Percentiles rank a stretch among this genome's conserved stretches.
These are phyloP conservation scores for Desmodus rotundus DNA, from an alignment of 2,113 vertebrate species.

Conservation along the genomic window DNA sequence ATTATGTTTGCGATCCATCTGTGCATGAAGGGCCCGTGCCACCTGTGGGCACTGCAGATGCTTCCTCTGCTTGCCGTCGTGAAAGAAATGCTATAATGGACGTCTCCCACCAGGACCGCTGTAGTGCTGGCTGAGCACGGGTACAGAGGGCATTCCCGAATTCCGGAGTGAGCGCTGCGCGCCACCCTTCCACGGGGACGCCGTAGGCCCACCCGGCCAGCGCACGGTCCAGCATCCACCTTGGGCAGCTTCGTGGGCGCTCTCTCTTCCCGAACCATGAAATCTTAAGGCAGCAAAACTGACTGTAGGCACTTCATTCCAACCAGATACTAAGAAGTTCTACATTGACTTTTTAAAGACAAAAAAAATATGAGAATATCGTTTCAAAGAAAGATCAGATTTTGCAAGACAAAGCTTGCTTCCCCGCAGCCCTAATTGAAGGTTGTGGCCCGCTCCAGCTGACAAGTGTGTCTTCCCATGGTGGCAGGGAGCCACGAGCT, in stretches of 20 bases:
- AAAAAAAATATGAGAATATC: not conserved
- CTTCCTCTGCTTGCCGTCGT: not conserved
- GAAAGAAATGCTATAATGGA: not conserved
- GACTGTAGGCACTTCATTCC: not conserved
- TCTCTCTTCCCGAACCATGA: not conserved
- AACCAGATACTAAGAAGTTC: not conserved
- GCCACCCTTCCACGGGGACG: not conserved
- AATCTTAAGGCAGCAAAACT: not conserved
- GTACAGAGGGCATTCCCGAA: not conserved
- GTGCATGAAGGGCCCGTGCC: no score
- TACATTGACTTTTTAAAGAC: not conserved
- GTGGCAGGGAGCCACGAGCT: no score
- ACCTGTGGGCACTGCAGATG: not conserved
- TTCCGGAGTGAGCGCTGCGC: not conserved
- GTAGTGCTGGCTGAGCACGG: not conserved
- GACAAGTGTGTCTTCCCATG: not conserved
- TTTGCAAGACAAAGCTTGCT: not conserved
- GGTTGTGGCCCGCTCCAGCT: not conserved
- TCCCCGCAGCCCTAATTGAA: not conserved
- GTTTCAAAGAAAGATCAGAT: not conserved
- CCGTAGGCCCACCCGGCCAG: fast-evolving
- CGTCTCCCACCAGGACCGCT: not conserved
- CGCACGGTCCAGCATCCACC: fast-evolving
- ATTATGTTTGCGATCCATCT: not conserved
- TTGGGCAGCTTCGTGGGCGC: fast-evolving